Conservation (phyloP, 1,140 invertebrate species). For the Meloidogyne hapla region DNA sequence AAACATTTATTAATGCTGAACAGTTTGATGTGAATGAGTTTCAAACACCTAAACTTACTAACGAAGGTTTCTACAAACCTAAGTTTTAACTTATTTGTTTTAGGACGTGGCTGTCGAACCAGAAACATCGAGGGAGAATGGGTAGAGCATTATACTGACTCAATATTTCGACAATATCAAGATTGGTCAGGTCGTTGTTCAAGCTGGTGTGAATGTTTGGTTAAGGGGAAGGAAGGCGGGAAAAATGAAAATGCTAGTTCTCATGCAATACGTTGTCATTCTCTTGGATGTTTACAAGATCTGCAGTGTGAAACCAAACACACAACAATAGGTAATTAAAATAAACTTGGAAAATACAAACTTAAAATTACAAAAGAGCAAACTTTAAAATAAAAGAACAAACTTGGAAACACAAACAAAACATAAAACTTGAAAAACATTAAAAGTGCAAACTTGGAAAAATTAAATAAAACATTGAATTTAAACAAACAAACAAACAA, state of each 20-base stretch:
- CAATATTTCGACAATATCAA: slow-evolving; percentile 55
- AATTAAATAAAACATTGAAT: background rate
- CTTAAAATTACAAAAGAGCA: too few species aligned
- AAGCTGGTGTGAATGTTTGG: slow-evolving; percentile 56
- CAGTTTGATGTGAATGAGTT: background rate
- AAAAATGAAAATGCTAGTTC: background rate
- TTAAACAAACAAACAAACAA: background rate
- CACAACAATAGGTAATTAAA: slow-evolving; percentile 49
- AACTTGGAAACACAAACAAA: too few species aligned
- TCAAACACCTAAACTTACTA: background rate
- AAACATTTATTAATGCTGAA: background rate
- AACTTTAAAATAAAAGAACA: too few species aligned
- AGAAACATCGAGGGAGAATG: slow-evolving; percentile 55
- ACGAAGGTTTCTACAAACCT: background rate
- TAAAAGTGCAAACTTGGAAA: background rate
- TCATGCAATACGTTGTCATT: slow-evolving; percentile 44
- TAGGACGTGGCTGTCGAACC: slow-evolving; percentile 47
- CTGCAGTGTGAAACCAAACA: slow-evolving; percentile 48
- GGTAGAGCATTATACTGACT: slow-evolving; percentile 53
- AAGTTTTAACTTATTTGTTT: background rate
- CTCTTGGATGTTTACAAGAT: slow-evolving; percentile 51
- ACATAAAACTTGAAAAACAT: background rate
- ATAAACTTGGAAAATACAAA: background rate
- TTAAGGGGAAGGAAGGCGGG: slow-evolving; percentile 33
- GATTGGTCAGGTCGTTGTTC: slow-evolving; percentile 61